These are phyloP conservation scores for Eufriesea mexicana DNA, from an alignment of 1,140 invertebrate genomes.

Conservation along the genomic window DNA sequence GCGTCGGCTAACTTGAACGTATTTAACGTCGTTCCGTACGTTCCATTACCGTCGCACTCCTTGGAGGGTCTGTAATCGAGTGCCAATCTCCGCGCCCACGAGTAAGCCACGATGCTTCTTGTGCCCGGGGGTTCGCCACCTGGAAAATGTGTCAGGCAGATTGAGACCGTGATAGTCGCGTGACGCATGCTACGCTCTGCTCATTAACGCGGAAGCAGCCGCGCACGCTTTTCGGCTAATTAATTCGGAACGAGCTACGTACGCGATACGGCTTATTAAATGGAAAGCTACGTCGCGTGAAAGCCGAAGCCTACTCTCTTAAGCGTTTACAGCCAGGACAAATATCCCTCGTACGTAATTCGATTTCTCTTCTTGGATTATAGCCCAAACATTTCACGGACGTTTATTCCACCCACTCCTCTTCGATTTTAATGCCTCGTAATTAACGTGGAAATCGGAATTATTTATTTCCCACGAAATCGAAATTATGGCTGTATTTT, in stretches of 20 bases:
- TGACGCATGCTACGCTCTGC: conserved; percentile 16
- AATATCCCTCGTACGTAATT: not conserved
- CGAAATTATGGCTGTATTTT: no score
- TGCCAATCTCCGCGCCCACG: conserved; percentile 80
- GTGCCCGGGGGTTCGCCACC: conserved; percentile 75
- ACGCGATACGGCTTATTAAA: not conserved
- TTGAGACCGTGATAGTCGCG: conserved; percentile 31
- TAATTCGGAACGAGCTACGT: conserved; percentile 12
- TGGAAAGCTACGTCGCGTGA: not conserved
- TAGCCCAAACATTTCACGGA: no score
- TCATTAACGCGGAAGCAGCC: conserved; percentile 29
- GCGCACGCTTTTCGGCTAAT: conserved; percentile 15
- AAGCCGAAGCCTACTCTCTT: not conserved
- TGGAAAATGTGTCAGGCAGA: conserved; percentile 56
- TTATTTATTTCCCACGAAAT: no score
- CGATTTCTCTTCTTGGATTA: not conserved
- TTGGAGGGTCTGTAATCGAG: conserved; percentile 78
- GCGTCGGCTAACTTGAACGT: conserved; percentile 65
- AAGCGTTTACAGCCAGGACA: not conserved
- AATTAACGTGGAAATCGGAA: no score
- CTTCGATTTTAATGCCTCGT: no score
- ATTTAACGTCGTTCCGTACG: conserved; percentile 67
- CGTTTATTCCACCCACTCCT: no score
- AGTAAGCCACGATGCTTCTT: conserved; percentile 78
- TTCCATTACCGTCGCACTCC: conserved; percentile 74